Evolutionary conservation across 2,888 invertebrate genomes (phyloP), one percentile per base, ranked within the genome.

Genomic region (Platypus cylindrus): DNA sequence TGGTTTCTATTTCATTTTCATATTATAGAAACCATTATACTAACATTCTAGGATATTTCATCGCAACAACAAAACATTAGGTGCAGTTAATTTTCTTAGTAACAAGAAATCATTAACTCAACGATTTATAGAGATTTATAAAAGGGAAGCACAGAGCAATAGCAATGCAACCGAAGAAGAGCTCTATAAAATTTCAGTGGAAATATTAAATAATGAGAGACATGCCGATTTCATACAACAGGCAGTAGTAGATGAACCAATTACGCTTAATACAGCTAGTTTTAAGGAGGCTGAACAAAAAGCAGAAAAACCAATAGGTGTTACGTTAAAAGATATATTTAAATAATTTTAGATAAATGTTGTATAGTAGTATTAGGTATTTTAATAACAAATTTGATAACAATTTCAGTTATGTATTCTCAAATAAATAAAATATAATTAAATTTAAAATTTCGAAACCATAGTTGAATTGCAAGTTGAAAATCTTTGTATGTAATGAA

Each of bases 1-100:
- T n/a, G n/a, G n/a, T n/a, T n/a, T n/a, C n/a, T 13, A 25, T 11
- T 4, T 13, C n/a, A 7, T 5, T 26, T 9, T 12, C 5, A 20
- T 18, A 31, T 29, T 17, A 18, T 9, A 8, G 29, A 11, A 9
- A 25, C 11, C n/a, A n/a, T n/a, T 34, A 9, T 20, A 3, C 2
- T 11, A 3, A 11, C 20, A 47, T 63, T 69, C 20, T 59, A 83
- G 82, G 12, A 70, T 74, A 59, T 77, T 77, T 48, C 79, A 82
- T 43, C 68, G 70, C 37, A 62, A 67, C 29, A 65, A 71, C 13
- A 70, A 66, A 43, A 68, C 70, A 16, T 53, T 68, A 30, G 70
- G 71, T 24, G 60, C 66, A 2, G 56, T 70, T 1, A 74, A 72
- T 48, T 54, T 63, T 1, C 71, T 65, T 47, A 58, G 54, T n/a